These are phyloP conservation scores for Aphaenogaster rudis DNA, from an alignment of 1,140 invertebrate genomes.

Conservation along the genomic window DNA sequence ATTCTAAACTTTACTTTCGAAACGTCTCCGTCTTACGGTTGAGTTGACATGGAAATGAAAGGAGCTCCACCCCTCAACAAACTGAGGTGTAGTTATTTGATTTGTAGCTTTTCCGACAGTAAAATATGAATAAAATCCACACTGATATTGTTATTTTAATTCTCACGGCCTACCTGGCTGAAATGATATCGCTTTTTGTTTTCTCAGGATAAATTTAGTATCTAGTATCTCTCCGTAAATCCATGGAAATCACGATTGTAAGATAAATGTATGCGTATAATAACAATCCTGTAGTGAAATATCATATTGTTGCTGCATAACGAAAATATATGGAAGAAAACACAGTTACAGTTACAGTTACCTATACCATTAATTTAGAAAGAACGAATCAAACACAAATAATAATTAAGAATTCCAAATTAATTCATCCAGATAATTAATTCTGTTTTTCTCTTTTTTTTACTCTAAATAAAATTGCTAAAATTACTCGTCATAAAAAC, in stretches of 20 bases:
- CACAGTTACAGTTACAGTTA: neutral
- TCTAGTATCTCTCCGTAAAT: neutral
- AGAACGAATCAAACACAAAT: neutral
- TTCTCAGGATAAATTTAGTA: constrained; percentile 41
- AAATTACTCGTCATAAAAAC: too few species aligned
- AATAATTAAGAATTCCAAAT: neutral
- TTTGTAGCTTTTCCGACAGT: neutral
- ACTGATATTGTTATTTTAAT: constrained; percentile 37
- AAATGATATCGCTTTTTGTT: neutral
- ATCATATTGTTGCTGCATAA: neutral
- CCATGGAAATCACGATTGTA: neutral
- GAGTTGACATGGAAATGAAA: constrained; percentile 49
- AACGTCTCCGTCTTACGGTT: constrained; percentile 29
- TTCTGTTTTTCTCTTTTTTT: neutral
- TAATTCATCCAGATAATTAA: neutral
- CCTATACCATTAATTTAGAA: neutral
- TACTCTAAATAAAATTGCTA: too few species aligned
- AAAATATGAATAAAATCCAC: neutral
- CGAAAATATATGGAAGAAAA: constrained; percentile 8
- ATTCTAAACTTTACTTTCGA: constrained; percentile 22
- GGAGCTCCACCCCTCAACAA: constrained; percentile 1
- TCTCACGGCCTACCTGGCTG: neutral
- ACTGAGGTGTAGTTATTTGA: constrained; percentile 19
- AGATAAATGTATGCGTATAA: neutral
- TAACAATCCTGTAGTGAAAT: neutral